Base-by-base conservation (phyloP, 1,140 invertebrate species). In the Caenorhabditis briggsae region DNA sequence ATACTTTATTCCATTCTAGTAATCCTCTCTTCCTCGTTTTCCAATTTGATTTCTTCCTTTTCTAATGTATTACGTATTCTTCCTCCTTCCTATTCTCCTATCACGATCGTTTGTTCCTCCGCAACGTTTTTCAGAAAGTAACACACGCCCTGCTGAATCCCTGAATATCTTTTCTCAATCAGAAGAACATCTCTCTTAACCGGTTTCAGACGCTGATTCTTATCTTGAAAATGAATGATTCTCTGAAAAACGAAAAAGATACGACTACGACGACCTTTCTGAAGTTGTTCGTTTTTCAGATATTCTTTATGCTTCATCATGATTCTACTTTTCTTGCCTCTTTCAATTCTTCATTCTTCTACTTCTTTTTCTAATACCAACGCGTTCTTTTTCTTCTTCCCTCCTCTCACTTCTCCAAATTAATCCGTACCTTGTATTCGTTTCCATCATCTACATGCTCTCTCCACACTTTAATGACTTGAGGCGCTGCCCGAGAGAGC, bases 141-240 rank as follows among this genome's bases (percentile, higher is more conserved):
- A 78, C 50, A 53, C 70, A 78, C 70, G 70, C 70, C 70, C 70
- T 78, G 46, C 14, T 50, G 70, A 78, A 50, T 78, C 70, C 70
- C 46, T 78, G 70, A 78, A 78, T 78, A 78, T 78, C 70, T 78
- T 23, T 78, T 78, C 70, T 78, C 70, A 78, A 78, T 78, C 70
- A 78, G 70, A 33, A 33, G 1, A 33, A 2, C 33, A 2, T 33
- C 33, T 43, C 12, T 50, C 6, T 50, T 41, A 78, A 78, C 70
- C 70, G 70, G 70, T 78, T 78, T 41, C 70, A 50, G 41, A 65
- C 1, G 33, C 33, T 50, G 70, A 78, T 78, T 48, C 70, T 50
- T 78, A 78, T 78, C 70, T 50, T 50, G 64, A 70, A 70, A 43
- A 46, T 41, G 64, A 70, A 70, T 33, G 59, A 61, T 25, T 25